Percentiles rank a stretch among this genome's conserved stretches.
phyloP scores from a whole-genome alignment of 2,113 vertebrate genomes.

The Apteryx mantelli region DNA sequence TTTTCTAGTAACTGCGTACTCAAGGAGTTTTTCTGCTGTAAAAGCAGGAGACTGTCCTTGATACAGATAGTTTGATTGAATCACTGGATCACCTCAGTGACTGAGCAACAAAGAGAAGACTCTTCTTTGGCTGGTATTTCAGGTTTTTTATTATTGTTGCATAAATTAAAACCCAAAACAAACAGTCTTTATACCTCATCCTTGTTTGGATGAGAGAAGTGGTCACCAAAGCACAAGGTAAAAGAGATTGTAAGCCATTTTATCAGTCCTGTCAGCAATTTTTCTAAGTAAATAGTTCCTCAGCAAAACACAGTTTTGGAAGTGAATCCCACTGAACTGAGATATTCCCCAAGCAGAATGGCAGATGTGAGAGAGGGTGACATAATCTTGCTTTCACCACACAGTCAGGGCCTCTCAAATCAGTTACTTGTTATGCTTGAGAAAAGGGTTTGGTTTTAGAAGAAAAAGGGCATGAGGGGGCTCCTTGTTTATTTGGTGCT shows the following conservation, averaged over 20 bases:
- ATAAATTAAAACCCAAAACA: not conserved
- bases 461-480: not conserved
- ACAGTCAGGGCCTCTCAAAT: not conserved
- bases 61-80: not conserved
- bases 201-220: not conserved
- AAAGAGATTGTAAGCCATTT: not conserved
- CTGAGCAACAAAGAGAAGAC: not conserved
- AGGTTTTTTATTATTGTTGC: not conserved
- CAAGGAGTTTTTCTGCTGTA: not conserved
- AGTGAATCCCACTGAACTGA: not conserved
- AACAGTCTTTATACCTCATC: not conserved
- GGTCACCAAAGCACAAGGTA: not conserved
- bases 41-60: not conserved
- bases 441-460: not conserved
- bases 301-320: slow-evolving; percentile 2
- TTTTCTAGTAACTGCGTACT: not conserved
- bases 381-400: not conserved
- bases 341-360: not conserved
- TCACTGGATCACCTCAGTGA: not conserved
- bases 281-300: not conserved
- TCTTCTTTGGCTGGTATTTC: not conserved
- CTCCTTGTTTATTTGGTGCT: not conserved
- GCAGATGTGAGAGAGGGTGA: slow-evolving; percentile 32
- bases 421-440: not conserved
- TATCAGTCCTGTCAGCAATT: not conserved